Evolutionary conservation across 2,888 invertebrate species (phyloP).

Genomic region (Nineta flava): DNA sequence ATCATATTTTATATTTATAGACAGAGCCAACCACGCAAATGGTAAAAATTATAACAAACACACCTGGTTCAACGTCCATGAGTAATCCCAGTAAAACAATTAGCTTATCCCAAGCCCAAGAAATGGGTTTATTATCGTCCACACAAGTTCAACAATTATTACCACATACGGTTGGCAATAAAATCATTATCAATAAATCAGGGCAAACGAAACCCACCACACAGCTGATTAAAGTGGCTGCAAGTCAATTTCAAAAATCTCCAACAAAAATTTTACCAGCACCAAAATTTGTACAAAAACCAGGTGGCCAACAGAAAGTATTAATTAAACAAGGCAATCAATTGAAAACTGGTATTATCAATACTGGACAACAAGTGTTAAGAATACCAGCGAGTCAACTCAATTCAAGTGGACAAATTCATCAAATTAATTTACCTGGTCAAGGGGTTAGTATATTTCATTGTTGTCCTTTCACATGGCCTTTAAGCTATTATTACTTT

Average conservation of each 20-base stretch:
- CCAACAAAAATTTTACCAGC: slow-evolving; percentile 55
- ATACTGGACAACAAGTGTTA: slow-evolving; percentile 28
- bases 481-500: not conserved
- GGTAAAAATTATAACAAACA: slow-evolving; percentile 13
- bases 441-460: slow-evolving; percentile 41
- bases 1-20: not conserved
- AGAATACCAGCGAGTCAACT: slow-evolving; percentile 31
- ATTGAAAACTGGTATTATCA: slow-evolving; percentile 14
- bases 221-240: slow-evolving; percentile 23
- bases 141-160: slow-evolving; percentile 34
- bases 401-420: slow-evolving; percentile 35
- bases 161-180: slow-evolving; percentile 30
- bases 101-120: slow-evolving; percentile 45
- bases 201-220: slow-evolving; percentile 9
- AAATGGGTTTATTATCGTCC: slow-evolving; percentile 37
- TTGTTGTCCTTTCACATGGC: too few species aligned
- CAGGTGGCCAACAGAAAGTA: slow-evolving; percentile 32
- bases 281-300: slow-evolving; percentile 26
- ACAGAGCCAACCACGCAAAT: slow-evolving; percentile 10
- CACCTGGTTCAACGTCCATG: slow-evolving; percentile 14
- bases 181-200: slow-evolving; percentile 17
- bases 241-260: slow-evolving; percentile 41
- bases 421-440: slow-evolving; percentile 56
- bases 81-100: slow-evolving; percentile 39
- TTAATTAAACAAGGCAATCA: slow-evolving; percentile 31